Evolutionary conservation across 1,140 invertebrate genomes (phyloP), one percentile per base, ranked within the genome.

Genomic region (Atopsyche davidsoni): DNA sequence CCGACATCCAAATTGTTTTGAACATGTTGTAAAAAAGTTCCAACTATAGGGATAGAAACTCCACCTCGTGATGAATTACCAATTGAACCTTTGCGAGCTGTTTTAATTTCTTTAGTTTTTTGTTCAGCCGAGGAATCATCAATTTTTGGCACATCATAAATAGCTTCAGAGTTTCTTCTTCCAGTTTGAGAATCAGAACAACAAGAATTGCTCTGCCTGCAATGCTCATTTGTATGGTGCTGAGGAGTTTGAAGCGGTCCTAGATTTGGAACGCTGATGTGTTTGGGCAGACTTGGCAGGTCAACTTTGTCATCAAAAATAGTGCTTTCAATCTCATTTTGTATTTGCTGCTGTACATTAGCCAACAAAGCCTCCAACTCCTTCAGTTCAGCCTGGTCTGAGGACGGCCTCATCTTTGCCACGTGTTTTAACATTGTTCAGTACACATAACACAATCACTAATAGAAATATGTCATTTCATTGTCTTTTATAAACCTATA

Each of bases 291-390:
- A 22, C 11, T 24, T n/a, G n/a, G 9, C 13, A 9, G 59, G 55
- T 32, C 69, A 63, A 13, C 62, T 62, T 40, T 69, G 64, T n/a
- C n/a, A n/a, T n/a, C n/a, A n/a, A n/a, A n/a, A n/a, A n/a, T n/a
- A n/a, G n/a, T n/a, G 54, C 67, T 34, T 31, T 69, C 69, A 1
- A 74, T 74, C 52, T 74, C 72, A 24, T 70, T 63, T 51, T 74
- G 68, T 9, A 74, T 55, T 45, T 74, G 68, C 3, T 59, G 65
- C 31, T 74, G 72, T 1, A 74, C 70, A 41, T 68, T 62, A 0
- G 70, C 70, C 7, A 74, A 53, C 70, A 74, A 72, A 40, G 72
- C 67, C 36, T 74, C 72, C 19, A 74, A 38, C 36, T 74, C 72
- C 1, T 67, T 67, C 43, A 74, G 42, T 58, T 74, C 68, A 0